Evolutionary conservation across 2,888 invertebrate species (phyloP).

Genomic region (Thymelicus acteon): DNA sequence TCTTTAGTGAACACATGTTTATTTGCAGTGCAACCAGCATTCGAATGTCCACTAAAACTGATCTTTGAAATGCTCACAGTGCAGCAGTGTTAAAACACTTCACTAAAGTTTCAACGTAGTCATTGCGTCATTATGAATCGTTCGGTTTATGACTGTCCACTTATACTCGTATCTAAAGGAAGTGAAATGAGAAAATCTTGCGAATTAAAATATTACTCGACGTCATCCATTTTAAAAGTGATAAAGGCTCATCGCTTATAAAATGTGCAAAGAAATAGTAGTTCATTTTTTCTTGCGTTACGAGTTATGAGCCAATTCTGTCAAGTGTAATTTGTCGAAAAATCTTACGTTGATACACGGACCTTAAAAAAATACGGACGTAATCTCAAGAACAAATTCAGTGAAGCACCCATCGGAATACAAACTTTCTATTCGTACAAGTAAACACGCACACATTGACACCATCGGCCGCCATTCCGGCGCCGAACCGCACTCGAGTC

Average conservation of each 20-base stretch:
- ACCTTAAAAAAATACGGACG: too few species aligned
- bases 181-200: slow-evolving; percentile 19
- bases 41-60: not conserved
- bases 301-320: too few species aligned
- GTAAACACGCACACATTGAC: too few species aligned
- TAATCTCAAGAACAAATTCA: too few species aligned
- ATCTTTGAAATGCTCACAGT: not conserved
- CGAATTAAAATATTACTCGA: slow-evolving; percentile 12
- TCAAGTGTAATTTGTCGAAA: not conserved
- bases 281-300: too few species aligned
- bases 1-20: not conserved
- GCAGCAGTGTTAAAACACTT: slow-evolving; percentile 21
- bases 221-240: slow-evolving; percentile 20
- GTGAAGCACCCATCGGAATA: too few species aligned
- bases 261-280: not conserved
- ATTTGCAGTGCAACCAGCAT: not conserved
- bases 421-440: too few species aligned
- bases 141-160: slow-evolving; percentile 21
- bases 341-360: not conserved
- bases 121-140: slow-evolving; percentile 22
- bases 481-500: too few species aligned
- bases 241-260: not conserved
- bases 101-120: slow-evolving; percentile 22
- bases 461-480: too few species aligned
- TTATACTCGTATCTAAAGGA: slow-evolving; percentile 27